A percentile compares a stretch with the other conserved stretches of the same genome.
phyloP scores from a whole-genome alignment of 2,113 vertebrate genomes.

The Pristiophorus japonicus region DNA sequence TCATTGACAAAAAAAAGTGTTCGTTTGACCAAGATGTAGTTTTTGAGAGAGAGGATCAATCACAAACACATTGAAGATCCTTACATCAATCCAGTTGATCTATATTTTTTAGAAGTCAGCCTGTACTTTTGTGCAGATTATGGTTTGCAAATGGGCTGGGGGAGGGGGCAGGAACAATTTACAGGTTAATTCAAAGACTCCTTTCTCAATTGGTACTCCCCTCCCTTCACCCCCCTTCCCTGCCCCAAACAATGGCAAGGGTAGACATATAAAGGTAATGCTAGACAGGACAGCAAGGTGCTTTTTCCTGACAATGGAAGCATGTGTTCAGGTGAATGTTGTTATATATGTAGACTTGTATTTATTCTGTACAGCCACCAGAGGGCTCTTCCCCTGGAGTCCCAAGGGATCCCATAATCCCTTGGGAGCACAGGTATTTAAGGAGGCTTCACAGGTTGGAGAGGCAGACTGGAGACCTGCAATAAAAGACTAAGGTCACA shows the following conservation, averaged over 20 bases:
- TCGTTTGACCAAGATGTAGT: neutral
- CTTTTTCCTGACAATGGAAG: neutral
- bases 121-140: neutral
- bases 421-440: no score
- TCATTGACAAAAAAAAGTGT: neutral
- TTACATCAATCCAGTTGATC: neutral
- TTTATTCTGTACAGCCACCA: no score
- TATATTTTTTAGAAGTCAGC: neutral
- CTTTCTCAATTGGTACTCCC: neutral
- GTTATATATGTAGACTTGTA: no score
- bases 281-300: neutral
- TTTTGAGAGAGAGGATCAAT: neutral
- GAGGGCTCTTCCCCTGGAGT: no score
- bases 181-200: neutral
- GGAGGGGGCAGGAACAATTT: neutral
- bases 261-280: neutral
- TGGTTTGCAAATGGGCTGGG: neutral
- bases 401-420: no score
- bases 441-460: no score
- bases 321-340: neutral
- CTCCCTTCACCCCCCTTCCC: neutral
- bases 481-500: no score
- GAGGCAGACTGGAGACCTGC: no score
- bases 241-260: neutral
- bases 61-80: neutral